A percentile compares a stretch with the other conserved stretches of the same genome.
phyloP scores from a whole-genome alignment of 2,113 vertebrate species.

The Oenanthe melanoleuca region DNA sequence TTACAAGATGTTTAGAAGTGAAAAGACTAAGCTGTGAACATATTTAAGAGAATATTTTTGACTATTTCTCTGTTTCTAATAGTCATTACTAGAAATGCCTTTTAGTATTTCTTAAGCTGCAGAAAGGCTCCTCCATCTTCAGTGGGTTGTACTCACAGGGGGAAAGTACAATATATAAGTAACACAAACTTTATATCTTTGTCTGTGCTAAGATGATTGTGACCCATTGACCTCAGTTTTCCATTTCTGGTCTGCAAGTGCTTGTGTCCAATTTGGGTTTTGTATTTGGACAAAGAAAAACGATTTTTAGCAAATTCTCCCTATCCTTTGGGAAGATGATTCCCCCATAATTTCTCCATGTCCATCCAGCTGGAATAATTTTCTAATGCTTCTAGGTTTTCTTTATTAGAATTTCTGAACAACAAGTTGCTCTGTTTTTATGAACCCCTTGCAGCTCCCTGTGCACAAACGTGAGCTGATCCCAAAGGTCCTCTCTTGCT shows the following conservation, averaged over 20 bases:
- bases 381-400: neutral
- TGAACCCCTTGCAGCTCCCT: neutral
- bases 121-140: neutral
- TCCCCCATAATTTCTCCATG: neutral
- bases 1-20: neutral
- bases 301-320: neutral
- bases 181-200: neutral
- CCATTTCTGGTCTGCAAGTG: neutral
- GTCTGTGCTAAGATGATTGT: neutral
- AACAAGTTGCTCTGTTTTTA: neutral
- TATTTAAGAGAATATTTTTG: neutral
- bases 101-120: neutral
- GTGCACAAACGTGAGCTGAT: neutral
- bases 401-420: slow-evolving; percentile 9
- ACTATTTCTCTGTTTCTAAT: neutral
- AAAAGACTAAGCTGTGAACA: neutral
- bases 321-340: neutral
- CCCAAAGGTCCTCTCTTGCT: neutral
- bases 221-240: neutral
- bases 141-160: neutral
- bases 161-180: neutral
- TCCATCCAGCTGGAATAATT: neutral
- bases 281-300: neutral
- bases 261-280: neutral
- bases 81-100: neutral